These are phyloP conservation scores for Notocelia uddmanniana DNA, from an alignment of 2,888 invertebrate species.

Conservation along the genomic window DNA sequence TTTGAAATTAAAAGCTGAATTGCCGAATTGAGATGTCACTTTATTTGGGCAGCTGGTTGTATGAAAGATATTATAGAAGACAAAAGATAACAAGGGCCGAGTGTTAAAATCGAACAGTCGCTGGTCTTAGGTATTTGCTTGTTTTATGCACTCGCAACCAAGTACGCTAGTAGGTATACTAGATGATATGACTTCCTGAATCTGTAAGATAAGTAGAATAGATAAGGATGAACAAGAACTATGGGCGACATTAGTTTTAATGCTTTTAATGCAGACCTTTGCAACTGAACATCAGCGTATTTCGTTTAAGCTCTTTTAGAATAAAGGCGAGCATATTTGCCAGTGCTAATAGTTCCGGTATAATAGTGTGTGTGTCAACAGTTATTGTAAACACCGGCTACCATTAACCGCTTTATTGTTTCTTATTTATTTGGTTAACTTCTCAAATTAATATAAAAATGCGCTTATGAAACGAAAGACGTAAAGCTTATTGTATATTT, in stretches of 20 bases:
- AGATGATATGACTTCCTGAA: no score
- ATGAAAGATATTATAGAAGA: neutral
- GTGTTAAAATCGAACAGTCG: no score
- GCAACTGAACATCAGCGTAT: no score
- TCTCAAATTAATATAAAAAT: conserved; percentile 29
- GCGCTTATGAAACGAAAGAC: neutral
- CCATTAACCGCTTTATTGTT: conserved; percentile 38
- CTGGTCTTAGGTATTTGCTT: neutral
- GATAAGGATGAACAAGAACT: no score
- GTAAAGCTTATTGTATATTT: neutral
- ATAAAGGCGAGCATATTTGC: conserved; percentile 22
- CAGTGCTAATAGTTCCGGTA: conserved; percentile 38
- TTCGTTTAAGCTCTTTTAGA: conserved; percentile 16
- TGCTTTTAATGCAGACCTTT: no score
- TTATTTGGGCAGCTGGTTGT: conserved; percentile 37
- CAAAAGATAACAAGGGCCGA: conserved; percentile 26
- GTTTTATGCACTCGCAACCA: no score
- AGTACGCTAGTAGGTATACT: no score
- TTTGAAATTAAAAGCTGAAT: conserved; percentile 31
- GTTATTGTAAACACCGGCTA: conserved; percentile 23
- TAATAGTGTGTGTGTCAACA: conserved; percentile 37
- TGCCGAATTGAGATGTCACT: conserved; percentile 41
- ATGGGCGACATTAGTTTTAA: no score
- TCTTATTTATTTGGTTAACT: conserved; percentile 37
- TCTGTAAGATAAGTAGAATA: no score